A percentile compares a stretch with the other conserved stretches of the same genome.
phyloP scores from a whole-genome alignment of 2,888 invertebrate genomes.

The Drosophila multiciliata region DNA sequence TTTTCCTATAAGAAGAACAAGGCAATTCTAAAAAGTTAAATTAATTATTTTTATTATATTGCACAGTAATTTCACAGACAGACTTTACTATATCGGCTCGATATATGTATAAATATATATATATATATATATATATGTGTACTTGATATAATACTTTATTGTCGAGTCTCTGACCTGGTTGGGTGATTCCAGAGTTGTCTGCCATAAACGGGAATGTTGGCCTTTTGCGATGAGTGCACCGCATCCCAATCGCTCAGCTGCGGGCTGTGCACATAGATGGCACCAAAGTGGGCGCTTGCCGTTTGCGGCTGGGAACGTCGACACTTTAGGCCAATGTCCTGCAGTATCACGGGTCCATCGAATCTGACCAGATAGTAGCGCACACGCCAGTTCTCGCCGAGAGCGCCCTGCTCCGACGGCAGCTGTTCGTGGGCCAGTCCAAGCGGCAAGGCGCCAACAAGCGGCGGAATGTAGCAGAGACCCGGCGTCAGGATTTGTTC shows the following conservation, averaged over 20 bases:
- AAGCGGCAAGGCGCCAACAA: conserved; percentile 53
- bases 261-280: conserved; percentile 74
- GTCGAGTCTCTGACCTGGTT: background rate
- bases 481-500: conserved; percentile 53
- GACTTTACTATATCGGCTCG: too few species aligned
- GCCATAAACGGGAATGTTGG: conserved; percentile 30
- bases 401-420: conserved; percentile 55
- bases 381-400: conserved; percentile 76
- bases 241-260: conserved; percentile 42
- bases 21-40: too few species aligned
- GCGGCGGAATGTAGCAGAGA: conserved; percentile 73
- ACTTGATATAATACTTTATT: conserved; percentile 5
- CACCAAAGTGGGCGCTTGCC: conserved; percentile 72
- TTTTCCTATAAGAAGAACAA: too few species aligned
- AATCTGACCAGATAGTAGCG: conserved; percentile 80
- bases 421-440: conserved; percentile 54
- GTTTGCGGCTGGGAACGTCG: conserved; percentile 31
- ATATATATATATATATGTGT: background rate
- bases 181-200: conserved; percentile 26
- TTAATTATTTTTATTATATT: background rate
- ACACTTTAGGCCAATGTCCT: conserved; percentile 81
- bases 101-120: background rate
- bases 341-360: conserved; percentile 69
- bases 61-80: background rate
- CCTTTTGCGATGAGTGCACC: conserved; percentile 2